Base-by-base conservation (phyloP, 2,797 vertebrate genomes). In the Lindbergichthys nudifrons region DNA sequence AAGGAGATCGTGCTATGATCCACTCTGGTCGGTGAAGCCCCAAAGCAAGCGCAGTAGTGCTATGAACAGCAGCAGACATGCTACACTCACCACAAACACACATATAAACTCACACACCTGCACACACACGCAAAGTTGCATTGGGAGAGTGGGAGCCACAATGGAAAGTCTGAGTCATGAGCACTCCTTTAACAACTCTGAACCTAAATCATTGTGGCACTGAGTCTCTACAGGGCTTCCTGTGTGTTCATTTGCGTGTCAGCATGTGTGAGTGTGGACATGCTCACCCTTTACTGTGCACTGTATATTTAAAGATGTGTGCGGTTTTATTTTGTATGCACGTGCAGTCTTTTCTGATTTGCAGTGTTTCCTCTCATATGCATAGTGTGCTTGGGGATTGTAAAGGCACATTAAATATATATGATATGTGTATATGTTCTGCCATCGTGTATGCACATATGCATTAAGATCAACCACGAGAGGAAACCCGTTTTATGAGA, bases 91-190 rank as follows among this genome's bases (percentile, higher is more conserved):
- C 65, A 41, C 66, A 61, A 54, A 73, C 50, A 63, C 67, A 66
- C 66, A 30, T 23, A 66, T 36, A 79, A n/a, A 70, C 72, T 58
- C 67, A 61, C 75, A 71, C 77, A 81, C 74, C 41, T 50, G 53
- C 63, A 75, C 77, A 73, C 53, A 73, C 73, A 76, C 63, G 65
- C 79, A 85, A 75, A 89, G 79, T 82, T 81, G 76, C 84, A 84
- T 66, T 76, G 65, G 85, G 83, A 91, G 87, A 90, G 88, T 81
- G 73, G 77, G 88, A 90, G 88, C 88, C 86, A 88, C 91, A 95
- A 80, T 95, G 94, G 94, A 95, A 95, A 95, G 82, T 93, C 81
- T 95, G 94, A 95, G 91, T 95, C 94, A 95, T 87, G 83, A 89
- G 88, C 79, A 78, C 91, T 90, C 87, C 71, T 84, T 90, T 91